Evolutionary conservation across 2,113 vertebrate genomes (phyloP).

Genomic region (Epinephelus cyanopodus): DNA sequence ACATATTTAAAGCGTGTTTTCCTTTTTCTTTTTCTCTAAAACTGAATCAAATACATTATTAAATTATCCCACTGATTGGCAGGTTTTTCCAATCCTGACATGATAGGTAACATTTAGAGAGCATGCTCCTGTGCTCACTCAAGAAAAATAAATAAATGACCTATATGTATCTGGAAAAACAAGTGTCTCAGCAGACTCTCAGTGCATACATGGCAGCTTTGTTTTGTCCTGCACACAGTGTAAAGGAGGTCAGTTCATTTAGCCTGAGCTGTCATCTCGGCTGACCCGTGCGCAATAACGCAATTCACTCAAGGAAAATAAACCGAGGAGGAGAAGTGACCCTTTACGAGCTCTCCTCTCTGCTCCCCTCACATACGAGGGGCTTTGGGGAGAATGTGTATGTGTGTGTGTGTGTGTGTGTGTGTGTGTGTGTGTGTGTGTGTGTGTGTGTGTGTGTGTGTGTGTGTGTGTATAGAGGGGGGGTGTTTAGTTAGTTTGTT

Average conservation of each 20-base stretch:
- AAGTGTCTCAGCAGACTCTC: background rate
- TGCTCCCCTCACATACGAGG: slow-evolving; percentile 50
- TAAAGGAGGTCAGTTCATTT: slow-evolving; percentile 49
- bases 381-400: slow-evolving; percentile 56
- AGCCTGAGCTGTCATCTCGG: slow-evolving; percentile 44
- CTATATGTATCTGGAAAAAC: background rate
- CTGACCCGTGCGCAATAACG: slow-evolving; percentile 70
- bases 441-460: background rate
- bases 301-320: slow-evolving; percentile 85
- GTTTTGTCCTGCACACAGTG: slow-evolving; percentile 15
- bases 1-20: background rate
- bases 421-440: slow-evolving; percentile 2
- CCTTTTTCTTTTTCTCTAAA: background rate
- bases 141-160: background rate
- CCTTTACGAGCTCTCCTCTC: slow-evolving; percentile 71
- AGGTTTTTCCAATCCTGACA: background rate
- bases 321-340: slow-evolving; percentile 84
- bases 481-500: slow-evolving; percentile 80
- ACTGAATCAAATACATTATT: background rate
- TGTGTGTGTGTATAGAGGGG: slow-evolving; percentile 14
- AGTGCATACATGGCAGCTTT: slow-evolving; percentile 11
- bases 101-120: background rate
- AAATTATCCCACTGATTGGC: background rate
- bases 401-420: slow-evolving; percentile 15
- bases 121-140: background rate